Base-by-base conservation (phyloP, 2,888 invertebrate species). In the Ophraella communa region DNA sequence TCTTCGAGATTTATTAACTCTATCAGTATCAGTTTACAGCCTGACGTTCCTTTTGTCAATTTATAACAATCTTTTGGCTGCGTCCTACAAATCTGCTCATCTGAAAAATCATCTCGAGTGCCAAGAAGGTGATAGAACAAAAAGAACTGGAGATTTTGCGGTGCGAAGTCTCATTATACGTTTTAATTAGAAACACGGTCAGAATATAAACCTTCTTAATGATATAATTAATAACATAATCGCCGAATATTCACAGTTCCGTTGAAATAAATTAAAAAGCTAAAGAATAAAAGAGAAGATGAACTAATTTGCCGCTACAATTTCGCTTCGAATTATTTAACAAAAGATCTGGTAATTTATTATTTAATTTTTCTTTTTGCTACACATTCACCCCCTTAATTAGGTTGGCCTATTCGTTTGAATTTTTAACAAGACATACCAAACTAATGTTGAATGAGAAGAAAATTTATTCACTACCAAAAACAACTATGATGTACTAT, bases 1-100 rank as follows among this genome's bases (percentile, higher is more conserved):
- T 78, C 79, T 77, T 74, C 72, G 71, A 77, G 78, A 78, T 78
- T 78, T 77, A 78, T 77, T 76, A 76, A 74, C 71, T 76, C 71
- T 74, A 73, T 76, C 74, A 71, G 64, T 61, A 66, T 74, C 76
- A 74, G 73, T 74, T 75, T 73, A 75, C 74, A 73, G 68, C 74
- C 72, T 70, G 75, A 75, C 76, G 68, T 71, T 68, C 68, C 69
- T 69, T 71, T 73, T 73, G 74, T 74, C 73, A 72, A 74, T 77
- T 76, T 74, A 76, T 76, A 74, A 73, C 72, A 74, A 77, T 75
- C 23, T 56, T 60, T 52, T 14, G 24, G 49, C 49, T 24, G 8
- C 27, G 2, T 51, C 47, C 11, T 18, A 58, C 39, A 35, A 51
- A 58, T 57, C 35, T 14, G 39, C 49, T 21, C 14, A 17, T 33